Evolutionary conservation across 2,888 invertebrate genomes (phyloP).

Genomic region (Tetragnatha montana): DNA sequence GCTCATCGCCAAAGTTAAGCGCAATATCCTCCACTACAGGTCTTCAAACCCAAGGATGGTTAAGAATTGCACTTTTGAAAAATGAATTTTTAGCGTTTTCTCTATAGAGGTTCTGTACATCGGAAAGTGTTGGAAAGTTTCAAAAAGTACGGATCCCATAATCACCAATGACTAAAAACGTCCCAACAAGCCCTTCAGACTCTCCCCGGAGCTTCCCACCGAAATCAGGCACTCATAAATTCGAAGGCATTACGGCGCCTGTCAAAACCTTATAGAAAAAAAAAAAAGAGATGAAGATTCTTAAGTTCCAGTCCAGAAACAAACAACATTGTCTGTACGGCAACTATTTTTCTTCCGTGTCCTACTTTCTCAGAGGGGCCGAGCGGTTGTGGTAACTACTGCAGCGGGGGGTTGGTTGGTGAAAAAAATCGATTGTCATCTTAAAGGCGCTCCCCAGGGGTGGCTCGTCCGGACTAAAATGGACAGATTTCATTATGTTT

Average conservation of each 20-base stretch:
- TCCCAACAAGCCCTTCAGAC: no score
- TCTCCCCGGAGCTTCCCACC: background rate
- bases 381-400: background rate
- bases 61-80: no score
- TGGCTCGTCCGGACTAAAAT: slow-evolving; percentile 1
- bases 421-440: background rate
- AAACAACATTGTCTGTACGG: slow-evolving; percentile 33
- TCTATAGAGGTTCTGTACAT: no score
- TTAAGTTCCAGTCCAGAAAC: background rate
- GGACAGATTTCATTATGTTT: slow-evolving; percentile 31
- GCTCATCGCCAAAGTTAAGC: no score
- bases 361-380: background rate
- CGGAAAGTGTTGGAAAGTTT: no score
- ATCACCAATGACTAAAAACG: no score
- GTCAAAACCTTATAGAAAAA: background rate
- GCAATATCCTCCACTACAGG: no score
- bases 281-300: background rate
- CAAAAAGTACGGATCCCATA: no score
- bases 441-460: background rate
- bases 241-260: background rate
- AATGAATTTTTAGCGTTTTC: no score
- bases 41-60: no score
- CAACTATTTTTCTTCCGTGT: slow-evolving; percentile 25
- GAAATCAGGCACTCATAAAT: background rate
- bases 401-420: background rate